Base-by-base conservation (phyloP, 2,888 invertebrate species). In the Nesidiocoris tenuis region DNA sequence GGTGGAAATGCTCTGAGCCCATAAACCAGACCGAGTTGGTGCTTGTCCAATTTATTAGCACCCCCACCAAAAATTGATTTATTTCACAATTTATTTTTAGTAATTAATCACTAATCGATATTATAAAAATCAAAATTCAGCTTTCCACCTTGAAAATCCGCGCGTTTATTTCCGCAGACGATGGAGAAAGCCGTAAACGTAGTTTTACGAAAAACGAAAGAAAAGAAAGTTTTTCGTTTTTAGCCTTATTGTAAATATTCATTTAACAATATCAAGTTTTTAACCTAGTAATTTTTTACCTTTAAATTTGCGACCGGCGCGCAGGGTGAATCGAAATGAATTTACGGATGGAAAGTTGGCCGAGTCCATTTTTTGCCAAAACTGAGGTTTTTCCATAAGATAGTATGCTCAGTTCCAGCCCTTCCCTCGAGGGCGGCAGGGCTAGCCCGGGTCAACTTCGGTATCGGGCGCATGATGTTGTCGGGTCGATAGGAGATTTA, bases 191-290 rank as follows among this genome's bases (percentile, higher is more conserved):
- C 2, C 16, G 39, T 65, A 19, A 63, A 19, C 21, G 63, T 63
- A 59, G 17, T 3, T 12, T 12, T 59, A 59, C 59, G 56, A 67
- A 56, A 65, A 78, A 79, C 79, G 78, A 76, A 79, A 78, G 79
- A 80, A 79, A 78, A 79, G 76, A 79, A 79, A 77, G 76, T 74
- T 78, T 76, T 78, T 78, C 76, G 71, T 74, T 79, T 72, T 74
- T 70, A 25, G 61, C 63, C 63, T 72, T 72, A 72, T 64, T 55
- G 54, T 72, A 61, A 57, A 72, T 61, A 39, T 54, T 61, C 1
- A 24, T 63, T 55, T 55, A 21, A 54, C 23, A 72, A 63, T 63
- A 55, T 72, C 22, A 22, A 25, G 16, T 39, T 63, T 63, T 54
- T 72, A 63, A 72, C 64, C 72, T 72, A 72, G 63, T 72, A 72